Percentiles rank a stretch among this genome's conserved stretches.
These are phyloP conservation scores for Myotis daubentonii DNA, from an alignment of 2,797 vertebrate species.

Conservation along the genomic window DNA sequence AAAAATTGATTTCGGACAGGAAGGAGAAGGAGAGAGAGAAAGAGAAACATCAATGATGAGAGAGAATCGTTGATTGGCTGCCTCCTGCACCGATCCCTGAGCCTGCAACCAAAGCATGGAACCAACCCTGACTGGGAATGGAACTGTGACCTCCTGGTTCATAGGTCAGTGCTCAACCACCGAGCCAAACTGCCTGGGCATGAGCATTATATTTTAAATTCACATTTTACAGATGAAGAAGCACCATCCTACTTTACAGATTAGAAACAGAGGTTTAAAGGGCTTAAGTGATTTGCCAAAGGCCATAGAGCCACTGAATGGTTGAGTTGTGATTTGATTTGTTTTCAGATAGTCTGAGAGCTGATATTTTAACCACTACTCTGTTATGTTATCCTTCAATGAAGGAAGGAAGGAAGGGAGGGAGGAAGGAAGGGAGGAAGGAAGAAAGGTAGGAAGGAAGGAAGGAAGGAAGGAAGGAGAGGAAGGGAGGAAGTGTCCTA, in stretches of 20 bases:
- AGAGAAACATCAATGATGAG: no score
- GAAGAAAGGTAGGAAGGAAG: no score
- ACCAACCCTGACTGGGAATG: no score
- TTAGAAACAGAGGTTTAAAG: neutral
- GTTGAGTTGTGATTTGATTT: neutral
- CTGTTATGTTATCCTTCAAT: neutral
- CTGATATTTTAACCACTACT: neutral
- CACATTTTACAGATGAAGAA: neutral
- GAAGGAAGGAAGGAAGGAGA: neutral
- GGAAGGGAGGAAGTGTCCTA: neutral
- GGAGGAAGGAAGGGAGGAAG: neutral
- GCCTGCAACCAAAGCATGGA: no score
- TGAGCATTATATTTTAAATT: neutral
- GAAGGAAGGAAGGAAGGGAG: neutral
- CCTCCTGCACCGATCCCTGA: no score
- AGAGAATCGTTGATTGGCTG: no score
- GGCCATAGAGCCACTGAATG: neutral
- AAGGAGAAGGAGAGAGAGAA: no score
- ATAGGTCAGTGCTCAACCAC: no score
- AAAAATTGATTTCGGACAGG: no score
- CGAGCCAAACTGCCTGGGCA: no score
- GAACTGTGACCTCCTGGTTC: no score
- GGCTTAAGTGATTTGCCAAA: neutral
- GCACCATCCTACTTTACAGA: neutral
- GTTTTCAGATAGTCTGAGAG: neutral